Conservation (phyloP, 2,113 vertebrate genomes). For the Barnardius zonarius region DNA sequence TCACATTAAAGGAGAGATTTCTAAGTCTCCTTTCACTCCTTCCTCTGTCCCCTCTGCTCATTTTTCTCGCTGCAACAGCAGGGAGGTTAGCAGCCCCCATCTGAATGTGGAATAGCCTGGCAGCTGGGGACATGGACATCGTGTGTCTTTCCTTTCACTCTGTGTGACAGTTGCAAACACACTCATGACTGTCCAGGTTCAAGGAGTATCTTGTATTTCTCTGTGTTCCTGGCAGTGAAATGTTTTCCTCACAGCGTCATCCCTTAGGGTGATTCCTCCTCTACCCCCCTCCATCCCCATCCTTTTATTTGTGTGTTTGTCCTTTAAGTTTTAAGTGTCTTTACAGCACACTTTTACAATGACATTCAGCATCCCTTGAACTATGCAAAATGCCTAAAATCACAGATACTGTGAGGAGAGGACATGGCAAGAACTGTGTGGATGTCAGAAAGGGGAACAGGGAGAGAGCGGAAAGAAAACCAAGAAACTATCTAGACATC, state of each 20-base stretch:
- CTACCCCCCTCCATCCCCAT: background rate
- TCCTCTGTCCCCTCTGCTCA: background rate
- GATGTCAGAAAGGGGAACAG: background rate
- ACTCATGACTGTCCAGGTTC: background rate
- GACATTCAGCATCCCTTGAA: background rate
- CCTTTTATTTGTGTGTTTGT: background rate
- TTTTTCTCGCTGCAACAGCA: background rate
- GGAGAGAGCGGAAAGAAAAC: background rate
- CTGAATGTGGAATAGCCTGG: slow-evolving; percentile 26
- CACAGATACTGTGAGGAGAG: background rate
- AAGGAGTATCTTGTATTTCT: background rate
- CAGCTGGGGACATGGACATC: background rate
- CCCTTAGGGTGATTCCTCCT: background rate
- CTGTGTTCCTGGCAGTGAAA: background rate
- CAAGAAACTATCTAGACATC: slow-evolving; percentile 16
- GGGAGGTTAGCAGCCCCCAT: slow-evolving; percentile 12
- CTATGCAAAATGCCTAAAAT: background rate
- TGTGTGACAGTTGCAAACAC: background rate
- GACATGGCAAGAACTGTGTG: background rate
- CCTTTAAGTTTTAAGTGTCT: background rate
- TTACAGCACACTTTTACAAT: background rate
- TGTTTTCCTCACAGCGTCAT: slow-evolving; percentile 27
- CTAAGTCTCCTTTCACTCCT: background rate
- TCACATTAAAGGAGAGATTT: slow-evolving; percentile 11
- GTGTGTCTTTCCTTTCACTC: background rate